These are phyloP conservation scores for Bedellia somnulentella DNA, from an alignment of 2,888 invertebrate genomes.

Conservation along the genomic window DNA sequence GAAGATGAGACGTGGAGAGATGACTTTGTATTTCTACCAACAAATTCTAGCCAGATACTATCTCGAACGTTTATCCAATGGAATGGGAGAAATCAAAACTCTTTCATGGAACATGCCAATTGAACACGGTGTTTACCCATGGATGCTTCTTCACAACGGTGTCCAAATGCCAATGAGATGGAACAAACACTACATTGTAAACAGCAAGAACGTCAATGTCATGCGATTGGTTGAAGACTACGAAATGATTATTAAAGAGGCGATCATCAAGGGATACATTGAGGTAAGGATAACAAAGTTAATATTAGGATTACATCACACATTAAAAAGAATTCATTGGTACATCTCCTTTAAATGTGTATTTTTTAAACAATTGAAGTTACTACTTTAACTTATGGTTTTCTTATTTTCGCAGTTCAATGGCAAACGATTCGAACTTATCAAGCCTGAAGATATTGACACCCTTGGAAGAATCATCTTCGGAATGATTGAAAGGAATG, in stretches of 20 bases:
- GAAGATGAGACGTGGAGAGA: conserved; percentile 47
- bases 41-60: conserved; percentile 66
- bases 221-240: conserved; percentile 30
- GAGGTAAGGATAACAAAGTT: conserved; percentile 26
- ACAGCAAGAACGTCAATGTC: conserved; percentile 22
- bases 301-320: no score
- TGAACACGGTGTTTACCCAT: conserved; percentile 59
- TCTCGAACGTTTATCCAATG: conserved; percentile 54
- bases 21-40: conserved; percentile 64
- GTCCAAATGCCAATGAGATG: conserved; percentile 53
- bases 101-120: conserved; percentile 45
- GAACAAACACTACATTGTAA: conserved; percentile 33
- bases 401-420: conserved; percentile 25
- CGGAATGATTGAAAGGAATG: conserved; percentile 40
- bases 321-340: not conserved
- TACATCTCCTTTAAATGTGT: not conserved
- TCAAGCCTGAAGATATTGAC: conserved; percentile 51
- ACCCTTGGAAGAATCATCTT: conserved; percentile 55
- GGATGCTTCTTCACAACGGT: conserved; percentile 56
- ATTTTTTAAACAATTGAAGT: not conserved
- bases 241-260: conserved; percentile 60
- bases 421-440: conserved; percentile 31
- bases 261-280: conserved; percentile 57
- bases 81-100: conserved; percentile 37
- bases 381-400: not conserved